These are phyloP conservation scores for Cantharis flavilabris DNA, from an alignment of 2,888 invertebrate genomes.

Conservation along the genomic window DNA sequence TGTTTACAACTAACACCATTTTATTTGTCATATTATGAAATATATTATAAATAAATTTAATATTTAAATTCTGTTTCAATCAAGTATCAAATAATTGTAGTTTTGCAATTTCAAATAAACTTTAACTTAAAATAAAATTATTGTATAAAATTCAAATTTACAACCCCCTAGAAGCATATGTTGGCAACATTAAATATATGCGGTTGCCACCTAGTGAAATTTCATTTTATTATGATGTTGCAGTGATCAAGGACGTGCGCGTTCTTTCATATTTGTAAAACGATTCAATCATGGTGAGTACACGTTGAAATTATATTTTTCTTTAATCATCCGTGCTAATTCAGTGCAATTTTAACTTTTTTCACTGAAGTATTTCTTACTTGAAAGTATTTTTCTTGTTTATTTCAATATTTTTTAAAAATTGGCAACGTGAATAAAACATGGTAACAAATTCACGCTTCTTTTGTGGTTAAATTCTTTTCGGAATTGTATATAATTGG, in stretches of 20 bases:
- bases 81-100: not conserved
- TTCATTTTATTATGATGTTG: not conserved
- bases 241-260: not conserved
- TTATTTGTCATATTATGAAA: too few species aligned
- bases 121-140: not conserved
- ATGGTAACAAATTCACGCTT: not conserved
- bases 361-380: not conserved
- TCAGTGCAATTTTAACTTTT: not conserved
- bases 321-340: not conserved
- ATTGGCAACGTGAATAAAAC: not conserved
- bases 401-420: not conserved
- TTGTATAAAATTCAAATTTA: not conserved
- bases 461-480: not conserved
- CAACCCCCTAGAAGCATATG: not conserved
- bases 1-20: too few species aligned
- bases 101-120: not conserved
- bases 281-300: not conserved
- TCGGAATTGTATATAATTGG: too few species aligned
- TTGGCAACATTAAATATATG: not conserved
- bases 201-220: not conserved
- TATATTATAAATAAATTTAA: not conserved
- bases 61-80: not conserved
- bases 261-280: not conserved
- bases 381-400: not conserved
- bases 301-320: not conserved